Evolutionary conservation across 2,888 invertebrate species (phyloP), one percentile per base, ranked within the genome.

Genomic region (Tribolium freemani): DNA sequence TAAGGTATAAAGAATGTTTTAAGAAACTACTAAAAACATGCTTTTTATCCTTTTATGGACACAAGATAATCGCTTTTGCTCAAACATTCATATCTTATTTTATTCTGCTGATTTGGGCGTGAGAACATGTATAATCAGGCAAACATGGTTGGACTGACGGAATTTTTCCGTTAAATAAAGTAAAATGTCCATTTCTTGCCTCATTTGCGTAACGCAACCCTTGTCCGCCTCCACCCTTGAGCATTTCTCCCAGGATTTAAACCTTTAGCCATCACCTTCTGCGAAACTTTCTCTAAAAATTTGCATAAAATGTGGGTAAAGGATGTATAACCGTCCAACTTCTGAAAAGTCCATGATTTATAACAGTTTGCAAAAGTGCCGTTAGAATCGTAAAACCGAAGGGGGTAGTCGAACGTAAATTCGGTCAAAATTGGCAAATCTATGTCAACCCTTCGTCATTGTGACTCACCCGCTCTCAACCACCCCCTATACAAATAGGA

Each of bases 361-460:
- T 48, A 46, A 30, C 57, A 31, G 63, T 58, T 58, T 31, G 61
- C 69, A 48, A 58, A 68, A 69, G 31, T 69, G 20, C 69, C 69
- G 69, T 70, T 70, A 57, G 51, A 38, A 30, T 53, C 51, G 69
- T 60, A 69, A 69, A 68, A 57, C 69, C 60, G 60, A 69, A 69
- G 48, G 69, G 69, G 69, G 69, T 69, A 53, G 31, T 9, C 16
- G 11, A 11, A 60, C 38, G 51, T 51, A 70, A 70, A 70, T 66
- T 71, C 69, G 77, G 76, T 72, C 76, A 76, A 70, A 73, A 79
- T 79, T 79, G 80, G 79, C 78, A 82, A 83, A 82, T 83, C 78
- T 82, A 75, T 82, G 82, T 81, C 81, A 82, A 83, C 81, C 83
- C 82, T 79, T 74, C 78, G 75, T 69, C 75, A 72, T 72, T 78